phyloP scores from a whole-genome alignment of 2,113 vertebrate species.

The Hemicordylus capensis region DNA sequence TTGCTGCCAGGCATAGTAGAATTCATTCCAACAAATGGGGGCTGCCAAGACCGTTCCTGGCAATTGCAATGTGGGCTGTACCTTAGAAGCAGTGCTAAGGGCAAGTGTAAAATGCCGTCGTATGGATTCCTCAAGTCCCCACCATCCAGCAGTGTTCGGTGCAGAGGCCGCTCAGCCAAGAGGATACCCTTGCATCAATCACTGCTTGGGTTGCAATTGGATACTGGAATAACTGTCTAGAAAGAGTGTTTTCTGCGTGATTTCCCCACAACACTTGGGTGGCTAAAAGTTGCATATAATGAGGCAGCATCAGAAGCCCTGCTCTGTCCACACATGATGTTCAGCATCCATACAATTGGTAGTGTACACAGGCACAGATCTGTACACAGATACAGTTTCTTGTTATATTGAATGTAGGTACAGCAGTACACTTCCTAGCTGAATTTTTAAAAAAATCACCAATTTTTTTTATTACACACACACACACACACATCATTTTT shows the following conservation, averaged over 20 bases:
- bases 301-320: no score
- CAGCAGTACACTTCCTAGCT: no score
- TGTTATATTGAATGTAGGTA: no score
- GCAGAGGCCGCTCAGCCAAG: neutral
- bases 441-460: no score
- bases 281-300: neutral
- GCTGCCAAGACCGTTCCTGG: neutral
- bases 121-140: neutral
- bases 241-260: neutral
- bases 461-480: no score
- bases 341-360: no score
- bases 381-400: no score
- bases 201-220: no score
- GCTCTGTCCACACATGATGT: no score
- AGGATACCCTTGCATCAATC: neutral
- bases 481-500: neutral
- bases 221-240: neutral
- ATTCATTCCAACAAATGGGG: neutral
- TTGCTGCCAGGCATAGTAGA: neutral
- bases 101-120: neutral
- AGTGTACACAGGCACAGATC: no score
- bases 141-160: no score
- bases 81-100: neutral
- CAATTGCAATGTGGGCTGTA: neutral
- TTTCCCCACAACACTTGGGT: neutral